A percentile compares a stretch with the other conserved stretches of the same genome.
These are phyloP conservation scores for Charanyca ferruginea DNA, from an alignment of 2,888 invertebrate genomes.

Conservation along the genomic window DNA sequence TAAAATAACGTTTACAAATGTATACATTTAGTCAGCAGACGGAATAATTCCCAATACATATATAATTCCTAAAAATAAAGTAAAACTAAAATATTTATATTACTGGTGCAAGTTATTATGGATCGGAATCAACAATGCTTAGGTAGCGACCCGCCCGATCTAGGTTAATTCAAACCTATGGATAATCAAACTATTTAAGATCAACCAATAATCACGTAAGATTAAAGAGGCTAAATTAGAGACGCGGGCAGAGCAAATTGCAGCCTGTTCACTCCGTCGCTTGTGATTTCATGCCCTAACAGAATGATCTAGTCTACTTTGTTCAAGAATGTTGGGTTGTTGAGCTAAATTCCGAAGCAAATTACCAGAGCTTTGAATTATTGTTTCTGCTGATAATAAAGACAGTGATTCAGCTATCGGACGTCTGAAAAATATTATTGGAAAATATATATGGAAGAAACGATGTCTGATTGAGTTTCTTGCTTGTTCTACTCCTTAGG, in stretches of 20 bases:
- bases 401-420: slow-evolving; percentile 34
- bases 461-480: background rate
- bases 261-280: slow-evolving; percentile 48
- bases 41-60: too few relatives aligned
- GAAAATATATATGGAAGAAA: background rate
- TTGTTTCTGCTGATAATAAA: background rate
- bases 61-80: too few relatives aligned
- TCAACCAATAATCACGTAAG: slow-evolving; percentile 36
- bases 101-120: too few relatives aligned
- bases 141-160: too few relatives aligned
- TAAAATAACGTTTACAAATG: too few relatives aligned
- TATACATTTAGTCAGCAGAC: too few relatives aligned
- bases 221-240: slow-evolving; percentile 51
- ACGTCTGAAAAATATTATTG: background rate
- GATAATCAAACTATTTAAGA: slow-evolving; percentile 7
- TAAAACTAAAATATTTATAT: too few relatives aligned
- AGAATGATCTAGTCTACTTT: slow-evolving; percentile 55
- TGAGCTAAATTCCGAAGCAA: slow-evolving; percentile 49
- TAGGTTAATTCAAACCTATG: too few relatives aligned
- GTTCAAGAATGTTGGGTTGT: slow-evolving; percentile 47
- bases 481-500: too few relatives aligned
- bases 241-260: slow-evolving; percentile 48
- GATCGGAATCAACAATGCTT: too few relatives aligned
- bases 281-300: slow-evolving; percentile 61
- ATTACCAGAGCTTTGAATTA: slow-evolving; percentile 23